A percentile compares a stretch with the other conserved stretches of the same genome.
These are phyloP conservation scores for Sinocyclocheilus grahami DNA, from an alignment of 2,113 vertebrate genomes.

Conservation along the genomic window DNA sequence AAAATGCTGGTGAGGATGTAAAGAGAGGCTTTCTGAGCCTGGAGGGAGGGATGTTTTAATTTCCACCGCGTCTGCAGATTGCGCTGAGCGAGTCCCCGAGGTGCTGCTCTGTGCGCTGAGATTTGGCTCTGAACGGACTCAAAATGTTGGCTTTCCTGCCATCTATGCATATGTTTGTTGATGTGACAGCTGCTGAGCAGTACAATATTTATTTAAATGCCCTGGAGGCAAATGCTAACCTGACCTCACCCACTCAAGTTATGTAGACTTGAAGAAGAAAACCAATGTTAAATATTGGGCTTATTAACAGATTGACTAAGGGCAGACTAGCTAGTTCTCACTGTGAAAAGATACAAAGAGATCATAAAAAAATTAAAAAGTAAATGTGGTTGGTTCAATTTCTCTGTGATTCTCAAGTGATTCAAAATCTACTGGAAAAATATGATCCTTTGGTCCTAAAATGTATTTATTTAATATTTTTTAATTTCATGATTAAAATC, in stretches of 20 bases:
- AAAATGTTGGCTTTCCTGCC: not conserved
- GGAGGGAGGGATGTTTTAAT: constrained; percentile 29
- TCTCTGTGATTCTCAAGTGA: not conserved
- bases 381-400: not conserved
- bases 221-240: not conserved
- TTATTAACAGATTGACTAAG: not conserved
- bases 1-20: not conserved
- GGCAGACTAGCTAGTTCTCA: not conserved
- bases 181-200: not conserved
- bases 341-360: not conserved
- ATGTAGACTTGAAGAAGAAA: not conserved
- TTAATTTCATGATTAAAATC: too few relatives aligned
- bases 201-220: not conserved
- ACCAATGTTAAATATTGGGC: not conserved
- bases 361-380: not conserved
- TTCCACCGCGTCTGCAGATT: constrained; percentile 23
- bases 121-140: not conserved
- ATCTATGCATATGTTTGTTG: not conserved
- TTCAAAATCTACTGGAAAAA: too few relatives aligned
- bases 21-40: constrained; percentile 20
- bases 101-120: constrained; percentile 30
- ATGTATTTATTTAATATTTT: too few relatives aligned
- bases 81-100: constrained; percentile 21
- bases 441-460: too few relatives aligned
- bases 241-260: not conserved